Evolutionary conservation across 2,113 vertebrate genomes (phyloP), one percentile per base, ranked within the genome.

Genomic region (Pongo abelii): DNA sequence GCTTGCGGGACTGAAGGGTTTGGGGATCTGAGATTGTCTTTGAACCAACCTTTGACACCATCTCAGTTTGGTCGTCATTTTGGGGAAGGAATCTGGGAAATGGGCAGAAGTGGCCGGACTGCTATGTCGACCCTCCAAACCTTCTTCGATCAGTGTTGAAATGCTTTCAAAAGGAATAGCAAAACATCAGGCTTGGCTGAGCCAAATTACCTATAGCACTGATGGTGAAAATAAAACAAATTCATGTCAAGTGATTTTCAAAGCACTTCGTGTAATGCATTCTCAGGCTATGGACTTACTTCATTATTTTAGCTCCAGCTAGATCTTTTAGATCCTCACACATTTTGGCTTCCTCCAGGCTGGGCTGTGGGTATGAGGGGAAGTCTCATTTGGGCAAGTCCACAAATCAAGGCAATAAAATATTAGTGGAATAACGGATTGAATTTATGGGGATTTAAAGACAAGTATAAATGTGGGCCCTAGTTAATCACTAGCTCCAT

Each of bases 371-470:
- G 93, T 22, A 50, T 6, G 77, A 88, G 57, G 96, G 61, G 59
- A 57, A 59, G 69, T 30, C 25, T 81, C n/a, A 8, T n/a, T 83
- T 59, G 38, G 18, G 61, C 79, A 22, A 88, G 91, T 88, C 84
- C 74, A 91, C 97, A 98, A 97, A 97, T 97, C 79, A 96, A 97
- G 91, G 89, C 96, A 79, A 85, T 96, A 97, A 98, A 97, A 80
- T 93, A 43, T 80, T 81, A 89, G 96, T 91, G 93, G 96, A 98
- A 96, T 46, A 96, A 84, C 84, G 48, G 9, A 61, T 43, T 79
- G 85, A 89, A 97, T 98, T 98, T 98, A 97, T 55, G 96, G 77
- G 90, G 89, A 97, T 97, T 98, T 98, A 96, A 96, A 97, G 97
- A 97, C 96, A 97, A 96, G 84, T 89, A 97, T 89, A 96, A 98